Base-by-base conservation (phyloP, 2,888 invertebrate species). In the Agonum fuliginosum region DNA sequence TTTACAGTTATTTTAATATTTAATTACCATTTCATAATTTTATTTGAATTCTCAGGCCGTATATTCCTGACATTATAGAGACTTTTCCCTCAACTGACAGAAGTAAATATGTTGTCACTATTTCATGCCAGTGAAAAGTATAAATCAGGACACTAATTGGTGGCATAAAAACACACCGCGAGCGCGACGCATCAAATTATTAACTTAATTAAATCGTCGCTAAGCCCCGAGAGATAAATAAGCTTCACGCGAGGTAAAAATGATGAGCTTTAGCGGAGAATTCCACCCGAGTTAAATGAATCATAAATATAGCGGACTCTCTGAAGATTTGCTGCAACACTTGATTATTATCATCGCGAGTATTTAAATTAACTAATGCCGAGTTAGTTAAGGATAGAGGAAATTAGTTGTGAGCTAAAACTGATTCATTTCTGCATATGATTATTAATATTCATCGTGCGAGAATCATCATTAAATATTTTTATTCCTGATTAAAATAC, bases 71-170 rank as follows among this genome's bases (percentile, higher is more conserved):
- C 20, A 54, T 54, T 54, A 54, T 22, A 22, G 20, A 10, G 20
- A 62, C 34, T 62, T 62, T 34, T 62, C 19, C 19, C 12, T 14
- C 12, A 10, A n/a, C 10, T 67, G 67, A 67, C 67, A 67, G 67
- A 67, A 67, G 37, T 67, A 67, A 67, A 67, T 67, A 67, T 41
- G 41, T 67, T 37, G 37, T 67, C 67, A 67, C 70, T 70, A 43
- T 27, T 27, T 70, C 46, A 46, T 70, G 70, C 34, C 12, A 46
- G 70, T 46, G 70, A 70, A 70, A 46, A 43, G 70, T 70, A 70
- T 70, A 70, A 70, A 70, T 70, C 70, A 70, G 70, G 24, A 70
- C 46, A 70, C 70, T 70, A 70, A 70, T 70, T 70, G 70, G 70
- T 70, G 46, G 46, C 27, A 27, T 24, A 70, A 70, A 70, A 70